Conservation (phyloP, 2,797 vertebrate genomes). For the Silurus lanzhouensis region DNA sequence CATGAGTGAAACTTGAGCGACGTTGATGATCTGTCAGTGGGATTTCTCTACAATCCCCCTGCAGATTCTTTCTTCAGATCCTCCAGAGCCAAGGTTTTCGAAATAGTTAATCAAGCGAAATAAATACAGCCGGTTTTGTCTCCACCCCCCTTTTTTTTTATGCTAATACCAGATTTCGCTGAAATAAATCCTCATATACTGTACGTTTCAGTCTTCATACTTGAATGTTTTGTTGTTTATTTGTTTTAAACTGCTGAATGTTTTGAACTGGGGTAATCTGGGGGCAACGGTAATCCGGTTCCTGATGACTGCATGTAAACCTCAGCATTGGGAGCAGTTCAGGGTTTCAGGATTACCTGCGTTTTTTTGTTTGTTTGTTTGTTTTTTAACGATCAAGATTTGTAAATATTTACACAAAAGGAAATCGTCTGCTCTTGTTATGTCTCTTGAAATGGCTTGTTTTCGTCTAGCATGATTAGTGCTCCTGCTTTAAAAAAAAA, state of each 20-base stretch:
- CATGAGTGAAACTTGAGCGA: not conserved
- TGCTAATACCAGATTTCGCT: not conserved
- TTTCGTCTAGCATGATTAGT: constrained; percentile 40
- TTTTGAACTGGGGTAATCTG: constrained; percentile 20
- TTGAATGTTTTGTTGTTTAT: constrained; percentile 32
- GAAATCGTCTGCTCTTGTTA: constrained; percentile 23
- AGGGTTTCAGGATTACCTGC: constrained; percentile 9
- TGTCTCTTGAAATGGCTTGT: constrained; percentile 39
- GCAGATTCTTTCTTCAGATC: not conserved
- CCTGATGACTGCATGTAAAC: constrained; percentile 47
- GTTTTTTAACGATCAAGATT: constrained; percentile 20
- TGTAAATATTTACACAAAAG: constrained; percentile 46
- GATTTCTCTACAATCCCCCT: not conserved
- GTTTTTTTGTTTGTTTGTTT: constrained; percentile 21
- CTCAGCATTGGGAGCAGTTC: constrained; percentile 8
- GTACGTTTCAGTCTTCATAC: constrained; percentile 32
- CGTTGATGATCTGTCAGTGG: too few species aligned
- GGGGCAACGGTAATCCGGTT: constrained; percentile 6
- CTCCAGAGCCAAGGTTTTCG: not conserved
- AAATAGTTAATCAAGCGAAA: not conserved
- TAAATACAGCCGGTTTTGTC: constrained; percentile 3
- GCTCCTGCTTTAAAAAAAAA: constrained; percentile 18
- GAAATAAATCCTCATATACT: constrained; percentile 31
- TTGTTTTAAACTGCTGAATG: too few species aligned
- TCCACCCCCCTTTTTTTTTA: too few species aligned